These are phyloP conservation scores for Rhinolophus sinicus DNA, from an alignment of 2,113 vertebrate species.

Conservation along the genomic window DNA sequence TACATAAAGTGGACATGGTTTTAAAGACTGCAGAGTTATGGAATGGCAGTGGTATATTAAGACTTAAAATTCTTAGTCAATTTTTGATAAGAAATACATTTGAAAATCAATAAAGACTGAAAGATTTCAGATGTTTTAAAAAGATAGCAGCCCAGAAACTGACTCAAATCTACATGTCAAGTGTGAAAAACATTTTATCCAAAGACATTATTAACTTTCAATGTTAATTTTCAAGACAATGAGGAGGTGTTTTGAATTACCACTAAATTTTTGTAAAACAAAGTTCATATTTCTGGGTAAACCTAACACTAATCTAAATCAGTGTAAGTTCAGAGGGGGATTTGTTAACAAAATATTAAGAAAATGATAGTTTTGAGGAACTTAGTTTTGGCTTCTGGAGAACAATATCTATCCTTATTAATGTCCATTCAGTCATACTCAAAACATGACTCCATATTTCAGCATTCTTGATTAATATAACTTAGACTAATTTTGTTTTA, in stretches of 20 bases:
- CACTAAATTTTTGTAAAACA: neutral
- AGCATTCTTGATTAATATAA: neutral
- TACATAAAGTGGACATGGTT: neutral
- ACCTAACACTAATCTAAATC: neutral
- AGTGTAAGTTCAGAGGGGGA: neutral
- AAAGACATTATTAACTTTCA: neutral
- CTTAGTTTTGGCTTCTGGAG: neutral
- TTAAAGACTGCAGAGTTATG: neutral
- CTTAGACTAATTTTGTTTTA: neutral
- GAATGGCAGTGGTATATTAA: neutral
- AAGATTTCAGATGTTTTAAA: conserved; percentile 24
- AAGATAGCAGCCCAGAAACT: neutral
- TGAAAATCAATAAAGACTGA: conserved; percentile 27
- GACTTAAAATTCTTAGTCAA: neutral
- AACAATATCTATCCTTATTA: neutral
- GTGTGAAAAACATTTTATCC: neutral
- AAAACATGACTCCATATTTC: neutral
- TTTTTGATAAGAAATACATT: neutral
- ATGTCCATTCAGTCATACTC: neutral
- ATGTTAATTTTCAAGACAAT: conserved; percentile 18
- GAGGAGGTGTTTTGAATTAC: neutral
- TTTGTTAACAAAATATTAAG: conserved; percentile 11
- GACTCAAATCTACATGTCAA: neutral
- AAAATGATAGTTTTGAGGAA: neutral
- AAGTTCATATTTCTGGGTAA: conserved; percentile 19